Percentiles rank a stretch among this genome's conserved stretches.
Evolutionary conservation across 2,113 vertebrate species (phyloP).

Genomic region (Tachycineta bicolor): DNA sequence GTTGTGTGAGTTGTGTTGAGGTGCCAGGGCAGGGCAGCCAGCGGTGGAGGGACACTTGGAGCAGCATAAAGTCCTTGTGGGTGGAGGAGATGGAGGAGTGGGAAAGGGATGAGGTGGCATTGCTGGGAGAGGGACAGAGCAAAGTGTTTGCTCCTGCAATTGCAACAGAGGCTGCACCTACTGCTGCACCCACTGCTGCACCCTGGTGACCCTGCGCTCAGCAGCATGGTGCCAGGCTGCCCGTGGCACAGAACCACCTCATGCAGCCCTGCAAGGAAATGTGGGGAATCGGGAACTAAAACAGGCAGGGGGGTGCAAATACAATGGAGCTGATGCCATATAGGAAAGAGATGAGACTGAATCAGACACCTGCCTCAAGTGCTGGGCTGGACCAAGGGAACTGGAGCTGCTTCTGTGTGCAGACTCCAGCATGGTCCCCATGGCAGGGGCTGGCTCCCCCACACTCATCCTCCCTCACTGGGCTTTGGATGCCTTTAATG

Average conservation of each 20-base stretch:
- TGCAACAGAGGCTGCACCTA: neutral
- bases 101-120: neutral
- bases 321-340: neutral
- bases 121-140: neutral
- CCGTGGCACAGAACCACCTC: neutral
- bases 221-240: neutral
- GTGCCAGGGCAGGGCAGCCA: neutral
- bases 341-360: neutral
- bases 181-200: neutral
- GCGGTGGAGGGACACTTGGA: neutral
- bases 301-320: neutral
- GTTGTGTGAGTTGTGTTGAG: neutral
- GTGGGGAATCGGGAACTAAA: neutral
- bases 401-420: neutral
- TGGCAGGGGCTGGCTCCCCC: rapidly evolving
- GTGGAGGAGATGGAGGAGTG: neutral
- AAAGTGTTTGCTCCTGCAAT: neutral
- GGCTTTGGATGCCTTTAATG: neutral
- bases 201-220: neutral
- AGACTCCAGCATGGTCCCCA: neutral
- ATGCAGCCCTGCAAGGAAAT: neutral
- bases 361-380: neutral
- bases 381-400: neutral
- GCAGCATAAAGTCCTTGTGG: neutral
- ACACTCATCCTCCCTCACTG: neutral